These are phyloP conservation scores for Geodia barretti DNA, from an alignment of 37 sponge, comb jelly and placozoan genomes.

Conservation along the genomic window DNA sequence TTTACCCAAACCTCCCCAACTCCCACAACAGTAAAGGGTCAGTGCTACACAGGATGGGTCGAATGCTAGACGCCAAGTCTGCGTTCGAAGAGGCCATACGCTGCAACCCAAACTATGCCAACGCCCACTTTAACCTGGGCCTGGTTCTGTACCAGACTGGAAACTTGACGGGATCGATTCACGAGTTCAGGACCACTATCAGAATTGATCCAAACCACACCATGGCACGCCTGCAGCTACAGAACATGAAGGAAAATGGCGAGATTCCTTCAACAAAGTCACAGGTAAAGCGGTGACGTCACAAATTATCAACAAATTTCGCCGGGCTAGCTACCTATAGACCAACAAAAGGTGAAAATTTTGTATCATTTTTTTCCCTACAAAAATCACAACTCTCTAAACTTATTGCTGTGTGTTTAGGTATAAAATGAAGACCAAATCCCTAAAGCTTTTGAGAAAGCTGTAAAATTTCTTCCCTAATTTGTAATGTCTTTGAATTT, in stretches of 20 bases:
- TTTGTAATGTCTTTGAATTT: no score
- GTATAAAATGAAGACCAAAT: no score
- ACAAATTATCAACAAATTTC: no score
- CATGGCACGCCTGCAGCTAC: not conserved
- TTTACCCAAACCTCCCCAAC: not conserved
- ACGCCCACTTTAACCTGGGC: constrained; percentile 54
- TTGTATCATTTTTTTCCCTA: no score
- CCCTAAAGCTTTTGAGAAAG: no score
- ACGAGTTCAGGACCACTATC: not conserved
- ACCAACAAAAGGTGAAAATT: no score
- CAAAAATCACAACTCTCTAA: no score
- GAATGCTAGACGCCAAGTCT: constrained; percentile 23
- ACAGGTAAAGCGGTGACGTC: no score
- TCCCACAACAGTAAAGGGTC: constrained; percentile 51
- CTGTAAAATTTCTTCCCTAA: no score
- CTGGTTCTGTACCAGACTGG: constrained; percentile 3
- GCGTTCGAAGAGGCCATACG: constrained; percentile 25
- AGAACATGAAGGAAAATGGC: not conserved
- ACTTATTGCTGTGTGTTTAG: no score
- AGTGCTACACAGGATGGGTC: constrained; percentile 53
- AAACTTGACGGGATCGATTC: not conserved
- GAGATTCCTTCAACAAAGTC: not conserved
- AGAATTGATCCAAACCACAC: not conserved
- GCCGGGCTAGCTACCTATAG: no score
- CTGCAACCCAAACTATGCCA: constrained; percentile 25